phyloP scores from a whole-genome alignment of 2,888 invertebrate species.

The Pristionchus exspectatus region DNA sequence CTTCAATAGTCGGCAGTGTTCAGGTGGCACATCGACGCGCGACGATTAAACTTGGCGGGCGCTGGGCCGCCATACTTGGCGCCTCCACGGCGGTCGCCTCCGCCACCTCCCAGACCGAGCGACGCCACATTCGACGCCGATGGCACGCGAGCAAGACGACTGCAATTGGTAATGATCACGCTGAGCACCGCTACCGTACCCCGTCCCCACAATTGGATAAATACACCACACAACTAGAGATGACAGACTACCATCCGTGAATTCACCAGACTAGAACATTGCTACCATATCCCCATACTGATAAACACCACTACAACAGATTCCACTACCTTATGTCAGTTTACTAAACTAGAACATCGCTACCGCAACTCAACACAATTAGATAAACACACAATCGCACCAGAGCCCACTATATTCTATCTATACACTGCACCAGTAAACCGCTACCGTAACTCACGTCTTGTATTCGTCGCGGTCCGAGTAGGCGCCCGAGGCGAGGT shows the following conservation, averaged over 20 bases:
- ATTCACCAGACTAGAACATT: too few species aligned
- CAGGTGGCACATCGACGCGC: constrained; percentile 47
- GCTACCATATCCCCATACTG: too few species aligned
- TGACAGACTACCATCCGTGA: too few species aligned
- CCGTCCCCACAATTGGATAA: not conserved
- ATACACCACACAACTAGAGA: too few species aligned
- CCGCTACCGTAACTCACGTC: not conserved
- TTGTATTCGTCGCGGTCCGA: constrained; percentile 41
- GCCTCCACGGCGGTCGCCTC: not conserved
- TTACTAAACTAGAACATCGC: too few species aligned
- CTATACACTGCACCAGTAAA: not conserved
- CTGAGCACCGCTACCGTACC: not conserved
- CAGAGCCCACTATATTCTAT: not conserved
- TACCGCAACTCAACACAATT: too few species aligned
- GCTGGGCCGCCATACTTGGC: not conserved
- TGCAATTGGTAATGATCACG: not conserved
- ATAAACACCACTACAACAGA: too few species aligned
- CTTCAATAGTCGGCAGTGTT: constrained; percentile 33
- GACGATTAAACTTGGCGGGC: constrained; percentile 42
- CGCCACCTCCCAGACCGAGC: not conserved
- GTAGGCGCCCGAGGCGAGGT: constrained; percentile 51
- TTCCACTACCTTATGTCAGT: too few species aligned
- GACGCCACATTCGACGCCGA: constrained; percentile 26
- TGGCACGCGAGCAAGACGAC: constrained; percentile 37
- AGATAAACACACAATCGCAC: not conserved